Conservation (phyloP, 2,113 vertebrate genomes). For the Tetrax tetrax region DNA sequence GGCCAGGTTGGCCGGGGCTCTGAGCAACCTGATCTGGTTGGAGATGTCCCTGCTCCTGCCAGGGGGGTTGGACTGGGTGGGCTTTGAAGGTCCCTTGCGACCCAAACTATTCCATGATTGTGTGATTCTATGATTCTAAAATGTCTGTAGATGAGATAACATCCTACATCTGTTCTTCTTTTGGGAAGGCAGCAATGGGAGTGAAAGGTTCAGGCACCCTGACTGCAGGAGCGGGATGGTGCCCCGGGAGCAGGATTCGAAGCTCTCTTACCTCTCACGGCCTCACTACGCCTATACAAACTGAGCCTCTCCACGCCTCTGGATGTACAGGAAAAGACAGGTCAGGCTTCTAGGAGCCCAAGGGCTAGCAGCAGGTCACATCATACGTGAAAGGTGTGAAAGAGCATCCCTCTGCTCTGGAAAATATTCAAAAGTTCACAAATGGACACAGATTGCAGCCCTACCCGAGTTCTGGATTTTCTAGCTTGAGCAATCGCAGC, state of each 20-base stretch:
- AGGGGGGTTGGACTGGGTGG: too few relatives aligned
- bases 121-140: too few relatives aligned
- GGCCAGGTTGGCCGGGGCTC: too few relatives aligned
- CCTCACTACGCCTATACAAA: not conserved
- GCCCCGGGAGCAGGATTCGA: too few relatives aligned
- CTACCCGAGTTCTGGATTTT: accelerated
- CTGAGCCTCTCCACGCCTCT: not conserved
- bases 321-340: not conserved
- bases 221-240: too few relatives aligned
- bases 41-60: too few relatives aligned
- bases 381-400: not conserved
- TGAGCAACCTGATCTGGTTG: too few relatives aligned
- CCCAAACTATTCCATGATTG: too few relatives aligned
- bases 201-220: not conserved
- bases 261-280: not conserved
- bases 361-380: not conserved
- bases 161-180: not conserved
- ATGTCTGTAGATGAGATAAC: accelerated
- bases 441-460: not conserved
- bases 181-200: not conserved
- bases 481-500: not conserved
- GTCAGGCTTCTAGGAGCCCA: not conserved
- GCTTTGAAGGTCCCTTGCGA: too few relatives aligned
- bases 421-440: not conserved
- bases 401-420: not conserved